Evolutionary conservation across 1,140 invertebrate genomes (phyloP), one percentile per base, ranked within the genome.

Genomic region (Drosophila kanapiae): DNA sequence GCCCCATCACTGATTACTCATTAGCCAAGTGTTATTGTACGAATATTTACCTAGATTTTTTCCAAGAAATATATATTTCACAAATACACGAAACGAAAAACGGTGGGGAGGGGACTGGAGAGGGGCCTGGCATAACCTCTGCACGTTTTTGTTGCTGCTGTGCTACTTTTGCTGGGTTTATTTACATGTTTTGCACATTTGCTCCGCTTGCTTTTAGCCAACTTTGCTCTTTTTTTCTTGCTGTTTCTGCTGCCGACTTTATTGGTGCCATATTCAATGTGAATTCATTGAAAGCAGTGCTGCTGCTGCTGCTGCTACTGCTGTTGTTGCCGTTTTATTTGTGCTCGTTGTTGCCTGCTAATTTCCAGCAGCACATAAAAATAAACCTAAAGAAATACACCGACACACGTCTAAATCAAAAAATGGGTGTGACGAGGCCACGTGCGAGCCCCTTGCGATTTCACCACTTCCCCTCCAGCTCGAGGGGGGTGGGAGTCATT

Each of bases 181-280:
- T 86, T 86, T 82, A 79, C 63, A 79, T 75, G 53, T 82, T 87
- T 87, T 81, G 69, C 80, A 84, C 81, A 88, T 88, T 77, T 76
- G 63, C 62, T 68, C 49, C 43, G 49, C 38, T 40, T 70, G 75
- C 83, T 72, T 75, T 82, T 78, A 49, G 82, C 65, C 76, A 58
- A 88, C 49, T 77, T 74, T 31, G 59, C 81, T 75, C 6, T 42
- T 71, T 71, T 61, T 71, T 54, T 57, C 57, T 23, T 23, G 1
- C 23, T 23, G 65, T 58, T 80, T 45, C 47, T 69, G 58, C 38
- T 63, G 43, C 43, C 58, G 48, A 31, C 47, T 80, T 84, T 84
- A 85, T 84, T 84, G 77, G 67, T 85, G 82, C 78, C 77, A 84
- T 85, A 68, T 80, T 80, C 67, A 80, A 63, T 58, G 72, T 57